Evolutionary conservation across 2,797 vertebrate species (phyloP).

Genomic region (Platyrinchus mystaceus): DNA sequence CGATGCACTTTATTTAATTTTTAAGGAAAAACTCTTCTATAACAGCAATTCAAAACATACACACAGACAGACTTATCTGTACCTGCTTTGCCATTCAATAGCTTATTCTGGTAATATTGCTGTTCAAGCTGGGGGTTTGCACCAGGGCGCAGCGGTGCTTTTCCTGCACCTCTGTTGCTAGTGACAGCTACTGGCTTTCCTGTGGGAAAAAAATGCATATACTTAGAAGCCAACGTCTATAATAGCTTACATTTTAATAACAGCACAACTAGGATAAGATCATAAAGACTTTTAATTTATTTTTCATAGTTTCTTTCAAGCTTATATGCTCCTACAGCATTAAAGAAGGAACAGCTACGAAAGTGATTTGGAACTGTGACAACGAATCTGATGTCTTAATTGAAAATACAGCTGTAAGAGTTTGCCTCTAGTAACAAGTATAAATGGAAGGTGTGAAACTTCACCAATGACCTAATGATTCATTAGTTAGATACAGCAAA

Average conservation of each 20-base stretch:
- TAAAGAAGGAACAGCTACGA: neutral
- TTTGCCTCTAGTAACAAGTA: neutral
- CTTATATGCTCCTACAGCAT: neutral
- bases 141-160: constrained; percentile 82
- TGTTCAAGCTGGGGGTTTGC: constrained; percentile 88
- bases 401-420: neutral
- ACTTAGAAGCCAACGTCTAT: neutral
- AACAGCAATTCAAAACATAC: neutral
- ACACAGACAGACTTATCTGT: constrained; percentile 55
- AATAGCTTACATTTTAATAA: neutral
- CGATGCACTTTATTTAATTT: neutral
- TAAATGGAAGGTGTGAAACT: neutral
- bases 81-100: constrained; percentile 82
- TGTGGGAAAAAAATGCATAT: constrained; percentile 58
- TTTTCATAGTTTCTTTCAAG: neutral
- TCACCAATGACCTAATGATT: neutral
- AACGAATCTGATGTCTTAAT: neutral
- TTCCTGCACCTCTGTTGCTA: constrained; percentile 91
- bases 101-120: constrained; percentile 90
- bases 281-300: neutral
- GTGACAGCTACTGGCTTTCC: constrained; percentile 97
- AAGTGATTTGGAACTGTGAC: neutral
- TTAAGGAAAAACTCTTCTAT: neutral
- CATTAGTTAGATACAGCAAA: neutral
- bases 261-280: neutral